Evolutionary conservation across 2,797 vertebrate genomes (phyloP).

Genomic region (Momotus momota): DNA sequence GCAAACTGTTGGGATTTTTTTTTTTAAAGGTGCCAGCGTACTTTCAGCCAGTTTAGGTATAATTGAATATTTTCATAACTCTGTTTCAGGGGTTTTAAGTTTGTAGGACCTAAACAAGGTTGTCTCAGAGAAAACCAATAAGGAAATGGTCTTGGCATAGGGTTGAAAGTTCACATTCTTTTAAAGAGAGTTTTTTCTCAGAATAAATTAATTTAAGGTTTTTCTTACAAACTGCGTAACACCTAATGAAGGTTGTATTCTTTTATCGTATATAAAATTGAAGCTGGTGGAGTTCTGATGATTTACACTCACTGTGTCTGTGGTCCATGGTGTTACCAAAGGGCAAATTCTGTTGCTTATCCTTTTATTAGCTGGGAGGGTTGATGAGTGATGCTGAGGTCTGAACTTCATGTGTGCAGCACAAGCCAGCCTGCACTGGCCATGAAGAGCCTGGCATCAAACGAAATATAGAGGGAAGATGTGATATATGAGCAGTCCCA

Average conservation of each 20-base stretch:
- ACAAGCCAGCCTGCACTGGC: background rate
- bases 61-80: conserved; percentile 50
- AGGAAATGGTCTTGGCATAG: background rate
- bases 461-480: background rate
- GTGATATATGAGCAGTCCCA: background rate
- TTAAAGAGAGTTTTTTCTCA: background rate
- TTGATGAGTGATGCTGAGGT: background rate
- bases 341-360: background rate
- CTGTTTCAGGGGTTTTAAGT: conserved; percentile 1
- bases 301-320: background rate
- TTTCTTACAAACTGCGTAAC: conserved; percentile 16
- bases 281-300: background rate
- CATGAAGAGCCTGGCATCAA: background rate
- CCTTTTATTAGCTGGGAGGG: background rate
- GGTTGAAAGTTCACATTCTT: conserved; percentile 33
- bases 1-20: conserved; percentile 30
- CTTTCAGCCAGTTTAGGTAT: conserved; percentile 70
- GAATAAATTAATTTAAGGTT: conserved; percentile 6
- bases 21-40: conserved; percentile 72
- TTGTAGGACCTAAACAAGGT: background rate
- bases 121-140: background rate
- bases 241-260: conserved; percentile 23
- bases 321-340: background rate
- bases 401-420: background rate
- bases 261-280: background rate